Percentiles rank a stretch among this genome's conserved stretches.
Evolutionary conservation across 2,888 invertebrate species (phyloP).

Genomic region (Epiblema foenella): DNA sequence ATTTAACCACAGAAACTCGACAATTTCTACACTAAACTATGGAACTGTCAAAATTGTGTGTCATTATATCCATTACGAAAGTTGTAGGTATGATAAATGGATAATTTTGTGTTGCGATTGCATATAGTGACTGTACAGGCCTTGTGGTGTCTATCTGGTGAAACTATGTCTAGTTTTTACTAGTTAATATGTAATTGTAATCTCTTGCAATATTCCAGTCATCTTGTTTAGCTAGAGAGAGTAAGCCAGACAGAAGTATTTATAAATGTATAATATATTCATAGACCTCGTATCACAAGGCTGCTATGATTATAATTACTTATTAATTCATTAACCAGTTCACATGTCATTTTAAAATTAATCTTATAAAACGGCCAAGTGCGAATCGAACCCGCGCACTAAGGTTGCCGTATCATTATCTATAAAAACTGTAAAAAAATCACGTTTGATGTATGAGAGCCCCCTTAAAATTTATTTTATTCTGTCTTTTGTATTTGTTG

Average conservation of each 20-base stretch:
- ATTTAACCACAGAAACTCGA: background rate
- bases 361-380: background rate
- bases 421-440: too few relatives aligned
- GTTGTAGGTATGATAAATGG: conserved; percentile 28
- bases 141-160: conserved; percentile 32
- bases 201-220: background rate
- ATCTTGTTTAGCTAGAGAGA: background rate
- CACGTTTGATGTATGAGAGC: too few relatives aligned
- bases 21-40: background rate
- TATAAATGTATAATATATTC: too few relatives aligned
- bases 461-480: too few relatives aligned
- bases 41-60: conserved; percentile 26
- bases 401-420: too few relatives aligned
- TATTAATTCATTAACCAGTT: too few relatives aligned
- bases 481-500: too few relatives aligned
- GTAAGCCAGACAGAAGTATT: too few relatives aligned
- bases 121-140: background rate
- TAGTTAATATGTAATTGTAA: conserved; percentile 16
- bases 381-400: too few relatives aligned
- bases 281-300: too few relatives aligned
- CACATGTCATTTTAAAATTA: too few relatives aligned
- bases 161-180: conserved; percentile 23
- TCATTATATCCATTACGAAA: conserved; percentile 32
- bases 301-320: too few relatives aligned
- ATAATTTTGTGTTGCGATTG: conserved; percentile 34